These are phyloP conservation scores for Protodeltote pygarga DNA, from an alignment of 2,888 invertebrate species.

Conservation along the genomic window DNA sequence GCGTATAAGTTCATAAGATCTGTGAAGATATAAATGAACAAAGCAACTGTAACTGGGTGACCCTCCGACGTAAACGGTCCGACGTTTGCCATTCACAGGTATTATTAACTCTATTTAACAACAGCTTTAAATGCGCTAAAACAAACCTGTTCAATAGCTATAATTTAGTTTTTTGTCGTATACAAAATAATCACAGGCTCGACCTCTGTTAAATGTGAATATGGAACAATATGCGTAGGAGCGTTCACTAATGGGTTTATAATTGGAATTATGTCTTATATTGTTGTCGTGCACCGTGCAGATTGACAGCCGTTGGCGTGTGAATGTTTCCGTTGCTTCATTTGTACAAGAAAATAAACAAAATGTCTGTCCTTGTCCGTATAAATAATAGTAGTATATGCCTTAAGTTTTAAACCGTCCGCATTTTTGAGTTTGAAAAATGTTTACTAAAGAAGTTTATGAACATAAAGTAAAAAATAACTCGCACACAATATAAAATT, in stretches of 20 bases:
- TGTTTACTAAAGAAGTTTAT: not conserved
- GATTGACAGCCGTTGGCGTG: slow-evolving; percentile 1
- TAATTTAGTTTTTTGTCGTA: slow-evolving; percentile 62
- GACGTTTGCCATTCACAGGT: slow-evolving; percentile 26
- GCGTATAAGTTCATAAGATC: no score
- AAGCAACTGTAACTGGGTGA: slow-evolving; percentile 19
- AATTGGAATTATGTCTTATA: slow-evolving; percentile 64
- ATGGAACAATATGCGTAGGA: slow-evolving; percentile 64
- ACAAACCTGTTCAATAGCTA: slow-evolving; percentile 56
- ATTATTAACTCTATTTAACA: slow-evolving; percentile 50
- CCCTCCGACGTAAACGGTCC: slow-evolving; percentile 4
- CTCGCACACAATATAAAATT: no score
- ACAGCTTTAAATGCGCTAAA: slow-evolving; percentile 49
- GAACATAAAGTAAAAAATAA: not conserved
- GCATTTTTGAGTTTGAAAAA: no score
- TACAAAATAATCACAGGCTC: slow-evolving; percentile 59
- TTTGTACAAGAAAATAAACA: no score
- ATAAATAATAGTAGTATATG: no score
- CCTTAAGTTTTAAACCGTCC: no score
- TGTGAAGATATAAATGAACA: no score
- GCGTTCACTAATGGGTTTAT: slow-evolving; percentile 70
- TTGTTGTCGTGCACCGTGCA: slow-evolving; percentile 49
- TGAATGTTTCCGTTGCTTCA: slow-evolving; percentile 10
- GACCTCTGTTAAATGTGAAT: slow-evolving; percentile 66
- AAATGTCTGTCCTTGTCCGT: no score